Conservation (phyloP, 2,888 invertebrate species). For the Julus scandinavius region DNA sequence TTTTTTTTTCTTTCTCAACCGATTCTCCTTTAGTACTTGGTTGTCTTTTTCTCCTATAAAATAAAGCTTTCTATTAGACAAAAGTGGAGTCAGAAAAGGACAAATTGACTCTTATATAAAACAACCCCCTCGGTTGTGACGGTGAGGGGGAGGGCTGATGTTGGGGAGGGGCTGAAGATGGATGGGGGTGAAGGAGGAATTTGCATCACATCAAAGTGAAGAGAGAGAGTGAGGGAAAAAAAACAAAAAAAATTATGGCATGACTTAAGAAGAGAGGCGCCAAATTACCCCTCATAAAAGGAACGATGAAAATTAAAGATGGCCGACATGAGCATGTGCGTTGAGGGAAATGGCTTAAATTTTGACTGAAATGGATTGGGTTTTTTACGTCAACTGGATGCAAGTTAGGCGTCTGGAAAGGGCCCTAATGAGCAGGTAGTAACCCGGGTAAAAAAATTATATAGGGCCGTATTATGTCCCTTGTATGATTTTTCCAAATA, state of each 20-base stretch:
- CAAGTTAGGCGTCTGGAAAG: too few relatives aligned
- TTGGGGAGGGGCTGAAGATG: neutral
- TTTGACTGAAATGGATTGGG: too few relatives aligned
- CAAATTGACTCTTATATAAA: constrained; percentile 1
- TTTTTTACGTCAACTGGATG: too few relatives aligned
- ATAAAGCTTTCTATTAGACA: constrained; percentile 1
- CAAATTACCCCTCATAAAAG: neutral
- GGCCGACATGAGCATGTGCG: neutral
- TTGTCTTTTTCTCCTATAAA: neutral
- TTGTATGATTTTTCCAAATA: too few relatives aligned
- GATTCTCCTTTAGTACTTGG: neutral
- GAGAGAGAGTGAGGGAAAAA: neutral
- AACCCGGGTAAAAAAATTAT: too few relatives aligned
- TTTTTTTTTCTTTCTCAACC: neutral
- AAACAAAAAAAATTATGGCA: too few relatives aligned
- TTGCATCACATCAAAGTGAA: neutral
- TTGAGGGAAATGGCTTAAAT: neutral
- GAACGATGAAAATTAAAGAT: neutral
- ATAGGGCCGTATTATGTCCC: too few relatives aligned
- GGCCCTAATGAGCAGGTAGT: too few relatives aligned
- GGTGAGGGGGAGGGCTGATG: neutral
- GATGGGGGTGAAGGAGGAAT: neutral
- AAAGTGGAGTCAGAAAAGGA: neutral
- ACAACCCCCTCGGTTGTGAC: neutral
- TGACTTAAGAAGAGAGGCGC: neutral